Evolutionary conservation across 1,140 invertebrate species (phyloP).

Genomic region (Helicoverpa armigera): DNA sequence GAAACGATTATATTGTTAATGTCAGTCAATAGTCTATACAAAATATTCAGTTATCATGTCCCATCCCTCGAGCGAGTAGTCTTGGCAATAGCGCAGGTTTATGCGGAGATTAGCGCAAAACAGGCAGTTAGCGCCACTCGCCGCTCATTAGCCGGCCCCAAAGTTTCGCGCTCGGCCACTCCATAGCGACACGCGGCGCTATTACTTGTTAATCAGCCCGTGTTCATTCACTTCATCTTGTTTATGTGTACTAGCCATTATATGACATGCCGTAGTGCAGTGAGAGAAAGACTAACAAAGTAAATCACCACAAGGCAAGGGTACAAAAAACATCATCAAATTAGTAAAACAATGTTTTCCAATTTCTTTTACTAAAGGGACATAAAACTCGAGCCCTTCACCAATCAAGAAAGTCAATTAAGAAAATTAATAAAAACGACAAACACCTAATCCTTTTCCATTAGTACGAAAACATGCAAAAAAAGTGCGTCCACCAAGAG

Average conservation of each 20-base stretch:
- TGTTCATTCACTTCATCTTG: background rate
- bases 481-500: constrained; percentile 50
- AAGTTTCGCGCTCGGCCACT: background rate
- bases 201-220: constrained; percentile 7
- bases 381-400: background rate
- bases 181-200: background rate
- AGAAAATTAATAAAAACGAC: constrained; percentile 37
- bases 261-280: no score
- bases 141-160: constrained; percentile 25
- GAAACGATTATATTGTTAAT: no score
- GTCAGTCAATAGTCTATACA: background rate
- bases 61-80: constrained; percentile 3
- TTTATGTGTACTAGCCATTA: background rate
- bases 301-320: background rate
- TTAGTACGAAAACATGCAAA: constrained; percentile 6
- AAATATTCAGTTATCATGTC: background rate
- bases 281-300: no score
- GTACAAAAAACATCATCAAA: background rate
- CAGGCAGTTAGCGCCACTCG: constrained; percentile 24
- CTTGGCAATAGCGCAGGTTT: constrained; percentile 22
- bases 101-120: constrained; percentile 33
- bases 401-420: constrained; percentile 34
- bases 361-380: background rate
- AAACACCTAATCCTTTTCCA: constrained; percentile 48
- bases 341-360: background rate